These are phyloP conservation scores for Theristicus caerulescens DNA, from an alignment of 2,113 vertebrate genomes.

Conservation along the genomic window DNA sequence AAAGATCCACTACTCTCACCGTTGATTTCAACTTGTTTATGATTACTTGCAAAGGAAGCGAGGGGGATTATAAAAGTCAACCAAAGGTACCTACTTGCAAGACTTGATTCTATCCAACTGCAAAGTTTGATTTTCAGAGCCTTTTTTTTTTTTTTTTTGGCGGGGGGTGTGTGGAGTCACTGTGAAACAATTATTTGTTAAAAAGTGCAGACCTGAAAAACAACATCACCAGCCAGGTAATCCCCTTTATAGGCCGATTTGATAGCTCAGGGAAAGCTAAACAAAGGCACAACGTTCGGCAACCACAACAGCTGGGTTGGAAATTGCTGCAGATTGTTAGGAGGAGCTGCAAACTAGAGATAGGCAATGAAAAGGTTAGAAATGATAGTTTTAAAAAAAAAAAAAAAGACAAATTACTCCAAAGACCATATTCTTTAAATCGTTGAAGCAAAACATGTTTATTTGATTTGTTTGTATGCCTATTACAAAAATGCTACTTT, in stretches of 20 bases:
- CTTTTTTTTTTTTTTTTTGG: background rate
- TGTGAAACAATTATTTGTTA: slow-evolving; percentile 15
- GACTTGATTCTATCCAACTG: background rate
- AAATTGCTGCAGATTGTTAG: slow-evolving; percentile 76
- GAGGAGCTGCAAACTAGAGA: slow-evolving; percentile 75
- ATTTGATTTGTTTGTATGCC: slow-evolving; percentile 86
- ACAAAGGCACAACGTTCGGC: slow-evolving; percentile 57
- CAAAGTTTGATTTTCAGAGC: slow-evolving; percentile 4
- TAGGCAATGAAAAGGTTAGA: slow-evolving; percentile 77
- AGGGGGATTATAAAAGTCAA: background rate
- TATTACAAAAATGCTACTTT: slow-evolving; percentile 85
- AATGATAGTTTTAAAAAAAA: slow-evolving; percentile 67
- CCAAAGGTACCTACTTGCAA: background rate
- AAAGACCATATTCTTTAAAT: slow-evolving; percentile 83
- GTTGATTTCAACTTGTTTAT: background rate
- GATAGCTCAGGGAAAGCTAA: slow-evolving; percentile 64
- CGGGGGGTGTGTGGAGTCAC: background rate
- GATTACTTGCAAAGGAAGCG: background rate
- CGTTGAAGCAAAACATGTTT: slow-evolving; percentile 85
- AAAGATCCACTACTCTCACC: background rate
- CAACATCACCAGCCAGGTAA: slow-evolving; percentile 63
- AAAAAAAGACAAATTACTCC: slow-evolving; percentile 76
- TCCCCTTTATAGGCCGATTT: slow-evolving; percentile 68
- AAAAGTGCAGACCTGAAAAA: slow-evolving; percentile 60
- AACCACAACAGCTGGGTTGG: slow-evolving; percentile 69